Percentiles rank a stretch among this genome's conserved stretches.
phyloP scores from a whole-genome alignment of 2,113 vertebrate genomes.

The Dipodomys spectabilis region DNA sequence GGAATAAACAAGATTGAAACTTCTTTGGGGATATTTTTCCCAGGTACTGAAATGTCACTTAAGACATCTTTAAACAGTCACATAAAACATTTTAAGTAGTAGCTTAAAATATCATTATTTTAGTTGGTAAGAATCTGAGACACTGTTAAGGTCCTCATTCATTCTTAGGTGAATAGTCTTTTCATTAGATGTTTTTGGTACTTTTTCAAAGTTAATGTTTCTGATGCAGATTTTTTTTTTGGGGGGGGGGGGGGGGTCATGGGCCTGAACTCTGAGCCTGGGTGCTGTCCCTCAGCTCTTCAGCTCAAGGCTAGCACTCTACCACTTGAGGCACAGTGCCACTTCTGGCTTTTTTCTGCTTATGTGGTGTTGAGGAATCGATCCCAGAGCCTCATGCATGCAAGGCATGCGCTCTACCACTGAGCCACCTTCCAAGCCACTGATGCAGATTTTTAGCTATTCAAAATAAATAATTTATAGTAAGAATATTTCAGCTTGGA shows the following conservation, averaged over 20 bases:
- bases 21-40: neutral
- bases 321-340: no score
- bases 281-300: no score
- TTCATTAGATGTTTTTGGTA: neutral
- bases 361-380: no score
- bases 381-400: no score
- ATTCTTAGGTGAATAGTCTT: slow-evolving; percentile 46
- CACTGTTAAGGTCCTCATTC: neutral
- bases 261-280: no score
- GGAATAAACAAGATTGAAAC: slow-evolving; percentile 39
- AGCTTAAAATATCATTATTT: neutral
- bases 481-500: slow-evolving; percentile 29
- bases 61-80: slow-evolving; percentile 32
- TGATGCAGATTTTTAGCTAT: slow-evolving; percentile 43
- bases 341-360: no score
- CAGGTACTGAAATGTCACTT: slow-evolving; percentile 36
- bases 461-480: slow-evolving; percentile 50
- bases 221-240: slow-evolving; percentile 17
- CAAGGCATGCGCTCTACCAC: no score
- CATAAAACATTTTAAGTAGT: slow-evolving; percentile 24
- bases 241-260: no score
- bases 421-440: no score
- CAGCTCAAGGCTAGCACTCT: no score
- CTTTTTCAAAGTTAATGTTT: slow-evolving; percentile 39
- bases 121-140: slow-evolving; percentile 39